Evolutionary conservation across 1,140 invertebrate species (phyloP).

Genomic region (Bathynomus jamesi): DNA sequence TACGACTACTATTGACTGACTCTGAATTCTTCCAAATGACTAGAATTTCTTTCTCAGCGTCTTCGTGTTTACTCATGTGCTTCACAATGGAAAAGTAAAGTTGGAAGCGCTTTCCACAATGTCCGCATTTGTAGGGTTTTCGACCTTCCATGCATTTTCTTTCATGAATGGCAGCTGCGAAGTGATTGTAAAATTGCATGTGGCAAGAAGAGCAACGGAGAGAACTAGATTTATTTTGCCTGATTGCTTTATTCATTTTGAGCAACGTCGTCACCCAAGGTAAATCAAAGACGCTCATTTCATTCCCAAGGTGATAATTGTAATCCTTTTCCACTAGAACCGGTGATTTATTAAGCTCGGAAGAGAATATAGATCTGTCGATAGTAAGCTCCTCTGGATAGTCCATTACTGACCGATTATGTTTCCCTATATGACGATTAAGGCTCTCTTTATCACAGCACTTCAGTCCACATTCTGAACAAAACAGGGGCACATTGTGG

Average conservation of each 20-base stretch:
- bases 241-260: neutral
- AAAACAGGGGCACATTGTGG: neutral
- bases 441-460: neutral
- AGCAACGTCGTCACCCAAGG: neutral
- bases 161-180: neutral
- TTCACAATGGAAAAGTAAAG: neutral
- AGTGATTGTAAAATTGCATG: neutral
- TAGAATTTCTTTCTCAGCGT: neutral
- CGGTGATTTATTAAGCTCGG: neutral
- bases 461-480: neutral
- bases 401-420: no score
- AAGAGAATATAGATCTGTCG: neutral
- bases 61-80: neutral
- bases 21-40: constrained; percentile 1
- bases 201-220: neutral
- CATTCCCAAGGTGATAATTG: neutral
- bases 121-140: neutral
- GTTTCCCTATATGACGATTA: no score
- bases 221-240: neutral
- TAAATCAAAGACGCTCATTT: neutral
- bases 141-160: neutral
- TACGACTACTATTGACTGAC: no score
- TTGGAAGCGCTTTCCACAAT: neutral
- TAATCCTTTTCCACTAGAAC: neutral
- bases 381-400: no score